Evolutionary conservation across 1,140 invertebrate species (phyloP).

Genomic region (Megalonaias nervosa): DNA sequence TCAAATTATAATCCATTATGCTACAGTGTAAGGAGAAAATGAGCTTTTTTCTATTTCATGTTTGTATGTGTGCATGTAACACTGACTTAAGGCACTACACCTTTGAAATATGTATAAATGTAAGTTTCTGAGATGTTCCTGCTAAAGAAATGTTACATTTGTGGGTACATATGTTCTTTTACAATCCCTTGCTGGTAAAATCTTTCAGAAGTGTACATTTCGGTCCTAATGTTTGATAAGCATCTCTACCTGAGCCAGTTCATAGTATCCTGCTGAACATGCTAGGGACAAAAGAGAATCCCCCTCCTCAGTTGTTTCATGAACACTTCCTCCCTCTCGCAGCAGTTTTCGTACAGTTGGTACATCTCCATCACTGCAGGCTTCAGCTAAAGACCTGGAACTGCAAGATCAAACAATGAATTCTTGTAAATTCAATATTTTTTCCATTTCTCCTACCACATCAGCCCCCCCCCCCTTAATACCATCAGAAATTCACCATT

Average conservation of each 20-base stretch:
- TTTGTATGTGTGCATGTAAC: too few species aligned
- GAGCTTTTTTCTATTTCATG: too few species aligned
- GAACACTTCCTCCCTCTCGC: constrained; percentile 94
- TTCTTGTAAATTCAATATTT: not conserved
- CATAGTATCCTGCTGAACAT: constrained; percentile 96
- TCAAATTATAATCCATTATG: too few species aligned
- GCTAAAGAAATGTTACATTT: too few species aligned
- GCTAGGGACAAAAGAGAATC: constrained; percentile 98
- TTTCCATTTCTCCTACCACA: too few species aligned
- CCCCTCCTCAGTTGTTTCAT: constrained; percentile 97
- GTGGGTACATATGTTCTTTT: not conserved
- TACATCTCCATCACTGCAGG: constrained; percentile 94
- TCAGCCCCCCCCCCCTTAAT: too few species aligned
- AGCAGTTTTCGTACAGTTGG: constrained; percentile 85
- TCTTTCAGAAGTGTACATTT: not conserved
- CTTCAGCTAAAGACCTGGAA: constrained; percentile 83
- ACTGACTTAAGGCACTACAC: too few species aligned
- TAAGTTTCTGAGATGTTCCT: too few species aligned
- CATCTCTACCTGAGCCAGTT: constrained; percentile 83
- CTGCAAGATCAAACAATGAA: constrained; percentile 34
- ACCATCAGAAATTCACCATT: too few species aligned
- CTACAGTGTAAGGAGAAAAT: too few species aligned
- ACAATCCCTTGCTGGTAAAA: not conserved
- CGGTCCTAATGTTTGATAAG: not conserved
- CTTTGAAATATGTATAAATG: too few species aligned